A percentile compares a stretch with the other conserved stretches of the same genome.
phyloP scores from a whole-genome alignment of 1,140 invertebrate genomes.

The Pseudachorutes palmiensis region DNA sequence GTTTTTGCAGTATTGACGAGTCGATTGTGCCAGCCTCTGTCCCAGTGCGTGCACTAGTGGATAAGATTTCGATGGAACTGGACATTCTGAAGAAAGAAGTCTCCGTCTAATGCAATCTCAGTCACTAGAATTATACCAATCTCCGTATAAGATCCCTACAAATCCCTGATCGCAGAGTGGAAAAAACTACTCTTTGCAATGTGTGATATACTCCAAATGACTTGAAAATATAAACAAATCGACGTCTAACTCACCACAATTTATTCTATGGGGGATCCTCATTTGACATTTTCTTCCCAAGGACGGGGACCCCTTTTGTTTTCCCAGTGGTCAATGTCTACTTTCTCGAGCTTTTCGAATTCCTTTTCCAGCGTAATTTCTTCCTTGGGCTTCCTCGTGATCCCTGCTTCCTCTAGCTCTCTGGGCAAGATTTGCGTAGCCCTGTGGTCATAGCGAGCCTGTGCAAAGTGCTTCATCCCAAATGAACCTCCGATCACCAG shows the following conservation, averaged over 20 bases:
- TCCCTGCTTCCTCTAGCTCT: conserved; percentile 55
- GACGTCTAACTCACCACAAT: neutral
- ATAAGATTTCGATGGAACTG: conserved; percentile 3
- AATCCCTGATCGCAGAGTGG: too few relatives aligned
- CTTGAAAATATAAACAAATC: too few relatives aligned
- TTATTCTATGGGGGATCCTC: neutral
- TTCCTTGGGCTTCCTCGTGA: conserved; percentile 55
- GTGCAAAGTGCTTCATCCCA: conserved; percentile 39
- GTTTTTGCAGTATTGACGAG: neutral
- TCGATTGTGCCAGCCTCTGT: neutral
- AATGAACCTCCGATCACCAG: conserved; percentile 41
- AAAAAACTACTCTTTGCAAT: too few relatives aligned
- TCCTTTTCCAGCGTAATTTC: conserved; percentile 61
- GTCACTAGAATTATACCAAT: neutral
- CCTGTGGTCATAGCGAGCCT: conserved; percentile 55
- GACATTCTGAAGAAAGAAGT: conserved; percentile 3
- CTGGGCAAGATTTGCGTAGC: conserved; percentile 50
- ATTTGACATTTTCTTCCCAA: conserved; percentile 55
- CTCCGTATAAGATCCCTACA: too few relatives aligned
- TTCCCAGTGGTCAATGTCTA: conserved; percentile 71
- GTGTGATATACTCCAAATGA: too few relatives aligned
- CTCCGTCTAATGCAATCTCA: conserved; percentile 4
- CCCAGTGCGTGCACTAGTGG: neutral
- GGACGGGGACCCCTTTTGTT: conserved; percentile 68
- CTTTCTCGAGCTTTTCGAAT: conserved; percentile 59